phyloP scores from a whole-genome alignment of 2,797 vertebrate genomes.

The Tragopan temminckii region DNA sequence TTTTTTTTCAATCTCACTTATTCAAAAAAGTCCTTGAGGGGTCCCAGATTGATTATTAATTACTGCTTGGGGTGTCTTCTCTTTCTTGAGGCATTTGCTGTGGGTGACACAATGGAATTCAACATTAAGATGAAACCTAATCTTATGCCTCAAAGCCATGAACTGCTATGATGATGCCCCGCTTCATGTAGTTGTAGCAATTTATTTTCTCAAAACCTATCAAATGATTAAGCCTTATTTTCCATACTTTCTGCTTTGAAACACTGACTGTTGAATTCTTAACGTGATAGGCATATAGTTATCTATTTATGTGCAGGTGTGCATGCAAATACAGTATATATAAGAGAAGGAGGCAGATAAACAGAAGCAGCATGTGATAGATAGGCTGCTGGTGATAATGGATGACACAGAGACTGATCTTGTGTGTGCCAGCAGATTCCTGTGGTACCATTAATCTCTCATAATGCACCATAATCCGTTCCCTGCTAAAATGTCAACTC shows the following conservation, averaged over 20 bases:
- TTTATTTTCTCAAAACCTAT: not conserved
- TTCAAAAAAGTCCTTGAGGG: not conserved
- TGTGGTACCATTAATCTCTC: not conserved
- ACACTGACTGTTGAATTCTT: not conserved
- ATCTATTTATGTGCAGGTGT: slow-evolving; percentile 73
- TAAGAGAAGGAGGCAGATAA: slow-evolving; percentile 13
- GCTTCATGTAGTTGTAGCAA: not conserved
- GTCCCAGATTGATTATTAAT: not conserved
- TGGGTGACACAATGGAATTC: not conserved
- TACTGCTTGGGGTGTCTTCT: not conserved
- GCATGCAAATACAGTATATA: slow-evolving; percentile 24
- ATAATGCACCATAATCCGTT: not conserved
- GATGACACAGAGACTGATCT: not conserved
- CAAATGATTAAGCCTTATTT: not conserved
- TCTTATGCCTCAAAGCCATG: not conserved
- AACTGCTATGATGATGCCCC: not conserved
- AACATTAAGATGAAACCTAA: slow-evolving; percentile 8
- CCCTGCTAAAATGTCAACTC: not conserved
- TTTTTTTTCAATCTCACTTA: slow-evolving; percentile 1
- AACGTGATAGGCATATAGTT: not conserved
- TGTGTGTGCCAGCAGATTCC: not conserved
- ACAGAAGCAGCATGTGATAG: not conserved
- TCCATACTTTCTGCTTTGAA: not conserved
- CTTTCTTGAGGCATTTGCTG: not conserved
- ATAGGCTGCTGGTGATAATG: not conserved